phyloP scores from a whole-genome alignment of 2,888 invertebrate species.

The Podotricha telesiphe region DNA sequence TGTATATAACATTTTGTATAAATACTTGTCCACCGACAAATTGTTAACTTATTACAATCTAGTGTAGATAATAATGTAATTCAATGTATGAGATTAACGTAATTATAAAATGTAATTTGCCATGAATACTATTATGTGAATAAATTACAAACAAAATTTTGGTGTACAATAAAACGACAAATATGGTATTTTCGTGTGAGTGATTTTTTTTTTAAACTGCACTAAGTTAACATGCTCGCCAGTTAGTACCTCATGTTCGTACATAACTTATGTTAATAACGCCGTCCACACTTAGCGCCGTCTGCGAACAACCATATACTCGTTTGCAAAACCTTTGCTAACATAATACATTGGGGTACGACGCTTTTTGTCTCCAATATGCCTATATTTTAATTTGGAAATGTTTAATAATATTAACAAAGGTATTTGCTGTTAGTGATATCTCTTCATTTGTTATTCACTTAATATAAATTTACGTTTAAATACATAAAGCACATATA shows the following conservation, averaged over 20 bases:
- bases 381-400: not conserved
- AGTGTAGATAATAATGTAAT: not conserved
- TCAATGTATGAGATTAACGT: not conserved
- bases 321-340: conserved; percentile 50
- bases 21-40: conserved; percentile 63
- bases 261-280: conserved; percentile 72
- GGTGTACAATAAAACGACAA: conserved; percentile 16
- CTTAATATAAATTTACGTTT: not conserved
- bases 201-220: conserved; percentile 49
- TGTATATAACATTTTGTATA: conserved; percentile 80
- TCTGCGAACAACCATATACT: conserved; percentile 78
- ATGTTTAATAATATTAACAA: conserved; percentile 18
- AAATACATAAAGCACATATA: conserved; percentile 21
- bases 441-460: conserved; percentile 6
- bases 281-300: conserved; percentile 74
- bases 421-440: conserved; percentile 17
- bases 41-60: conserved; percentile 78
- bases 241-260: conserved; percentile 79
- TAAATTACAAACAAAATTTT: not conserved
- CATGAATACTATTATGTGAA: conserved; percentile 2
- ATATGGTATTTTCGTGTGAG: not conserved
- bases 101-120: not conserved
- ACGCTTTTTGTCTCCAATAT: too few species aligned
- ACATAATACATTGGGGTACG: conserved; percentile 8
- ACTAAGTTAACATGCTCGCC: conserved; percentile 76